phyloP scores from a whole-genome alignment of 1,140 invertebrate species.

The Drosophila sp. region DNA sequence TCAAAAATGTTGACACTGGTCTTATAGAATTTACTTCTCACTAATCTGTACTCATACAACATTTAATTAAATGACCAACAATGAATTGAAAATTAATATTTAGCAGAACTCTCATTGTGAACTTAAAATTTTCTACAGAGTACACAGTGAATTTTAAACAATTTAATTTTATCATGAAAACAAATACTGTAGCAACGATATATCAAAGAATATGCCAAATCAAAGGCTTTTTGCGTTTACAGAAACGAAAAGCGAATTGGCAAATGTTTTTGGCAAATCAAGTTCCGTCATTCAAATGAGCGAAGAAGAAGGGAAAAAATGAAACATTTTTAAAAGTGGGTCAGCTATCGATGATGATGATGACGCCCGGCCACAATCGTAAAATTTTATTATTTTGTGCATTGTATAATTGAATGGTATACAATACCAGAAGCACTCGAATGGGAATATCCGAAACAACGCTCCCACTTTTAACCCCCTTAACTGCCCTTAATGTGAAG shows the following conservation, averaged over 20 bases:
- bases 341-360: slow-evolving; percentile 45
- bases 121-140: neutral
- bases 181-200: neutral
- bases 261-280: slow-evolving; percentile 37
- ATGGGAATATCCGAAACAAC: slow-evolving; percentile 33
- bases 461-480: neutral
- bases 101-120: no score
- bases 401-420: slow-evolving; percentile 44
- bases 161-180: neutral
- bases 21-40: neutral
- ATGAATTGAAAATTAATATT: no score
- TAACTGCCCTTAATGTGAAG: slow-evolving; percentile 41
- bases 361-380: slow-evolving; percentile 33
- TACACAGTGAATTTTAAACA: neutral
- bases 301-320: slow-evolving; percentile 2
- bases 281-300: slow-evolving; percentile 21
- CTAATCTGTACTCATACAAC: neutral
- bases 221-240: slow-evolving; percentile 28
- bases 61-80: no score
- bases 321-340: slow-evolving; percentile 29
- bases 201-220: slow-evolving; percentile 29
- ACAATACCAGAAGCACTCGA: slow-evolving; percentile 6
- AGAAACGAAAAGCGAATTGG: slow-evolving; percentile 3
- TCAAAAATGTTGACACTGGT: neutral
- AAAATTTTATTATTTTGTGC: slow-evolving; percentile 52